These are phyloP conservation scores for Petrophora chlorosata DNA, from an alignment of 2,888 invertebrate genomes.

Conservation along the genomic window DNA sequence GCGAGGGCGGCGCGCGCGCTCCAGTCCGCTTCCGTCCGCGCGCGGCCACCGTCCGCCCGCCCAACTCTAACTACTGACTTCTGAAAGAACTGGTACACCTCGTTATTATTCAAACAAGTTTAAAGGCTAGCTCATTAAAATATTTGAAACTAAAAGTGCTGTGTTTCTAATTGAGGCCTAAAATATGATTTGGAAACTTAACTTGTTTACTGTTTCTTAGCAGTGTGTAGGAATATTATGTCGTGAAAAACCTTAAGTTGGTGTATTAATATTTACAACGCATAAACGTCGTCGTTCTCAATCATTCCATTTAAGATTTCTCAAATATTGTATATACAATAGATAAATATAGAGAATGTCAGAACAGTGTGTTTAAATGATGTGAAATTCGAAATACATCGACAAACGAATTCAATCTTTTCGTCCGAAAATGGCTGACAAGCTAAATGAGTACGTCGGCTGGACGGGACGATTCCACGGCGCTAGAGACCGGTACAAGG, in stretches of 20 bases:
- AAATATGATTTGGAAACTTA: too few species aligned
- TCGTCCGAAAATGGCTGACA: slow-evolving; percentile 86
- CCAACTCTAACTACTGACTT: neutral
- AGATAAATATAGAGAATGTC: too few species aligned
- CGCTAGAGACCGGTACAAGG: slow-evolving; percentile 85
- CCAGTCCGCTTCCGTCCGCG: slow-evolving; percentile 59
- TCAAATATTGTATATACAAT: too few species aligned
- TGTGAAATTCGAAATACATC: neutral
- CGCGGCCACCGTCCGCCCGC: slow-evolving; percentile 39
- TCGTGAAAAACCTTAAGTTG: too few species aligned
- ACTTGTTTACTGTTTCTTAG: too few species aligned
- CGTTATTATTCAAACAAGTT: slow-evolving; percentile 19
- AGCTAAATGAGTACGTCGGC: slow-evolving; percentile 91
- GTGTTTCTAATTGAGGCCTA: neutral
- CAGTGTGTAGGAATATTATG: neutral
- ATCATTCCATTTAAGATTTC: too few species aligned
- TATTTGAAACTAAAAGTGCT: slow-evolving; percentile 3
- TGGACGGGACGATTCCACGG: slow-evolving; percentile 88
- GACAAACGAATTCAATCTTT: neutral
- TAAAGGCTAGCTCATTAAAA: slow-evolving; percentile 1
- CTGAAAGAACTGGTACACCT: slow-evolving; percentile 9
- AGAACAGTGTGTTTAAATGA: too few species aligned
- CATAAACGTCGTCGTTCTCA: too few species aligned
- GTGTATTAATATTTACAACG: too few species aligned
- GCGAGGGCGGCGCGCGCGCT: slow-evolving; percentile 70